These are phyloP conservation scores for Catamblyrhynchus diadema DNA, from an alignment of 2,797 vertebrate genomes.

Conservation along the genomic window DNA sequence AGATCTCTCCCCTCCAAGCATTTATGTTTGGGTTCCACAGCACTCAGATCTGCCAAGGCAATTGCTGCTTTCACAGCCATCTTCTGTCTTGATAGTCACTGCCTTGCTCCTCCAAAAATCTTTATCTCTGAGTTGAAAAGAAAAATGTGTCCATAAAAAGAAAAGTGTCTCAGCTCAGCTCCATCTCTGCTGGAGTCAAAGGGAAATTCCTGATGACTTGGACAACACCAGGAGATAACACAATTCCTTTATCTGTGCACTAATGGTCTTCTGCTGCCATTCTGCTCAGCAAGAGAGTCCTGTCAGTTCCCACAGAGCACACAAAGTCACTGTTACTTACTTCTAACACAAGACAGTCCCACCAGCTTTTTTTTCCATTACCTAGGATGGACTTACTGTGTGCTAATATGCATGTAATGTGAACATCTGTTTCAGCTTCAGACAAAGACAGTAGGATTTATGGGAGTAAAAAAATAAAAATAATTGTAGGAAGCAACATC, in stretches of 20 bases:
- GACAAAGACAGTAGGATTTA: not conserved
- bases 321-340: not conserved
- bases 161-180: not conserved
- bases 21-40: not conserved
- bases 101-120: not conserved
- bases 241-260: not conserved
- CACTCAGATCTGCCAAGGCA: not conserved
- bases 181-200: not conserved
- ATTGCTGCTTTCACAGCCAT: not conserved
- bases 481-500: not conserved
- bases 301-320: not conserved
- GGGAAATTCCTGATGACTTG: not conserved
- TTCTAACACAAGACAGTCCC: not conserved
- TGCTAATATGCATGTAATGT: not conserved
- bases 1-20: not conserved
- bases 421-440: not conserved
- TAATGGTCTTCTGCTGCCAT: not conserved
- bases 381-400: not conserved
- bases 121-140: not conserved
- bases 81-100: not conserved
- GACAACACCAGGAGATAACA: not conserved
- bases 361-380: not conserved
- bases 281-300: not conserved
- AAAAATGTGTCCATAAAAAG: slow-evolving; percentile 3
- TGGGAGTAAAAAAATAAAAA: not conserved